These are phyloP conservation scores for Artibeus lituratus DNA, from an alignment of 2,797 vertebrate species.

Conservation along the genomic window DNA sequence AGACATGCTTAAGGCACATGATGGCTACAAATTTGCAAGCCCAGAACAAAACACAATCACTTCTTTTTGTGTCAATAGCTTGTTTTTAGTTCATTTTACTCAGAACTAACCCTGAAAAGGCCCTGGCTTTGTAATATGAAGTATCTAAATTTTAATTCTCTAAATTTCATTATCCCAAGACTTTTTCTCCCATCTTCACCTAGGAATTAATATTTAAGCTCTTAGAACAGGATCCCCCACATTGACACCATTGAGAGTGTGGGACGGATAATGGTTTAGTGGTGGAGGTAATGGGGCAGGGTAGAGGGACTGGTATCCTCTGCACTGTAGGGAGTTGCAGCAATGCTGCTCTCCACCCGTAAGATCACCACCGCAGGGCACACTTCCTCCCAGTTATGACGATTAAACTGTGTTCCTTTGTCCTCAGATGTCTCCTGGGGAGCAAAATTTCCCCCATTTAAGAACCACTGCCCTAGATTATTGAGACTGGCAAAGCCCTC, in stretches of 20 bases:
- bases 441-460: not conserved
- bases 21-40: not conserved
- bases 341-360: not conserved
- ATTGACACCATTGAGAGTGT: not conserved
- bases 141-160: not conserved
- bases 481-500: not conserved
- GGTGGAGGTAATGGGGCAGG: not conserved
- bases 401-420: not conserved
- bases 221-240: not conserved
- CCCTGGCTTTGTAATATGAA: not conserved
- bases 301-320: not conserved
- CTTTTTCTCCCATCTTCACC: not conserved
- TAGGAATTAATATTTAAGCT: not conserved
- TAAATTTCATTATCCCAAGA: not conserved
- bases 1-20: not conserved
- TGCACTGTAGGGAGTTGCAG: not conserved
- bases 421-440: not conserved
- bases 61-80: not conserved
- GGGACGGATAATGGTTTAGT: not conserved
- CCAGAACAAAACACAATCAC: not conserved
- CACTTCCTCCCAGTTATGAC: not conserved
- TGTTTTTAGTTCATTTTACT: not conserved
- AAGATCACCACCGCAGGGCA: not conserved
- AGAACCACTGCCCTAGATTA: not conserved
- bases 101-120: not conserved